Evolutionary conservation across 2,888 invertebrate genomes (phyloP).

Genomic region (Thera obeliscata): DNA sequence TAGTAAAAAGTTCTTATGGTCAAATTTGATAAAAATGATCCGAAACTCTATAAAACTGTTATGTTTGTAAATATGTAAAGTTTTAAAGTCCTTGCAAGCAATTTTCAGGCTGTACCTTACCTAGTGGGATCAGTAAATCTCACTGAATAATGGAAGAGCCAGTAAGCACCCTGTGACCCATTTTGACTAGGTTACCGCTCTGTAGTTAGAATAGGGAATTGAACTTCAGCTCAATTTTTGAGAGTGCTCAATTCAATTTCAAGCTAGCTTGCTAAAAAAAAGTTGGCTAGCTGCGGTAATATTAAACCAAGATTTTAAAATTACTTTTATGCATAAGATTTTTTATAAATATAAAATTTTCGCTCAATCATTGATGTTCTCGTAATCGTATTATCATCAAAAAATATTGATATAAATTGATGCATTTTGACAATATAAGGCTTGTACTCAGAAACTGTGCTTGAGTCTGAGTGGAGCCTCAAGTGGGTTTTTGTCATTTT

Average conservation of each 20-base stretch:
- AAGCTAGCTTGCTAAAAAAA: slow-evolving; percentile 8
- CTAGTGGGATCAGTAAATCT: slow-evolving; percentile 44
- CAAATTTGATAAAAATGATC: no score
- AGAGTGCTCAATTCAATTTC: slow-evolving; percentile 22
- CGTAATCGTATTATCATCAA: no score
- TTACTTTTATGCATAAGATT: no score
- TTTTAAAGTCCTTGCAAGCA: slow-evolving; percentile 32
- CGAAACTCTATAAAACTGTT: no score
- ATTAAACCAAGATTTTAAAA: neutral
- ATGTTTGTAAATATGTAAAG: slow-evolving; percentile 10
- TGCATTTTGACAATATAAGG: no score
- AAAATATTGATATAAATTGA: no score
- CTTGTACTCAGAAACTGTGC: no score
- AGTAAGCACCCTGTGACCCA: slow-evolving; percentile 56
- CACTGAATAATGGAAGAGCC: slow-evolving; percentile 54
- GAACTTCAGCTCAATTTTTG: slow-evolving; percentile 30
- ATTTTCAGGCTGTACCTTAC: slow-evolving; percentile 29
- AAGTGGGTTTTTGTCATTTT: no score
- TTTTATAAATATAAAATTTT: no score
- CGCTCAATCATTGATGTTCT: no score
- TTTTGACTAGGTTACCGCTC: slow-evolving; percentile 50
- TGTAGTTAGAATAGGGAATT: slow-evolving; percentile 44
- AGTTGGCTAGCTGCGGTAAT: neutral
- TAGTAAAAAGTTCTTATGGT: no score
- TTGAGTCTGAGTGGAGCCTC: no score